Percentiles rank a stretch among this genome's conserved stretches.
These are phyloP conservation scores for Anguilla pacifica DNA, from an alignment of 2,797 vertebrate species.

Conservation along the genomic window DNA sequence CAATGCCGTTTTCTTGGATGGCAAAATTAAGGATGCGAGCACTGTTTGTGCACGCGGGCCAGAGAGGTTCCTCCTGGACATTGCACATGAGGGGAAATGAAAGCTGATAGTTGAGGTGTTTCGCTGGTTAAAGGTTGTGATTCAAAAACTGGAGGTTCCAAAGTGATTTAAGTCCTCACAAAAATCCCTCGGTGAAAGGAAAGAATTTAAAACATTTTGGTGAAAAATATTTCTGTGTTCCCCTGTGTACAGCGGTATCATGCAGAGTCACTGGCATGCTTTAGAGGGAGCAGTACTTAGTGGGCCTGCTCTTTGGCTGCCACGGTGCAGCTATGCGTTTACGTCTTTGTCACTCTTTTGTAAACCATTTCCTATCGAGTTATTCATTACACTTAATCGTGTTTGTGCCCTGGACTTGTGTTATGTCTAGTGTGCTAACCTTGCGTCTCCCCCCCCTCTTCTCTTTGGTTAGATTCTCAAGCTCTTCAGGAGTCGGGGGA, in stretches of 20 bases:
- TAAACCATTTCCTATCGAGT: not conserved
- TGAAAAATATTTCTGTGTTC: not conserved
- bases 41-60: slow-evolving; percentile 36
- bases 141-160: not conserved
- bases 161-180: not conserved
- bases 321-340: not conserved
- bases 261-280: not conserved
- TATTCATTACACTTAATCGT: slow-evolving; percentile 15
- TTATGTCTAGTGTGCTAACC: slow-evolving; percentile 16
- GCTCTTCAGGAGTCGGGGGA: slow-evolving; percentile 90
- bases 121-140: not conserved
- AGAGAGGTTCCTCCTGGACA: not conserved
- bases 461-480: slow-evolving; percentile 80
- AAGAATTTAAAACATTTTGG: not conserved
- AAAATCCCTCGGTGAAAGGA: not conserved
- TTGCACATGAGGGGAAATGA: slow-evolving; percentile 1
- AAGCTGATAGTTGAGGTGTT: not conserved
- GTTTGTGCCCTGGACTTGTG: not conserved
- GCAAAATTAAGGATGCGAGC: slow-evolving; percentile 47
- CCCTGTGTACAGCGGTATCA: not conserved
- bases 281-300: not conserved
- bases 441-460: slow-evolving; percentile 27
- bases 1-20: slow-evolving; percentile 39
- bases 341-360: not conserved
- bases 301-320: not conserved